Evolutionary conservation across 2,888 invertebrate species (phyloP).

Genomic region (Hecatera dysodea): DNA sequence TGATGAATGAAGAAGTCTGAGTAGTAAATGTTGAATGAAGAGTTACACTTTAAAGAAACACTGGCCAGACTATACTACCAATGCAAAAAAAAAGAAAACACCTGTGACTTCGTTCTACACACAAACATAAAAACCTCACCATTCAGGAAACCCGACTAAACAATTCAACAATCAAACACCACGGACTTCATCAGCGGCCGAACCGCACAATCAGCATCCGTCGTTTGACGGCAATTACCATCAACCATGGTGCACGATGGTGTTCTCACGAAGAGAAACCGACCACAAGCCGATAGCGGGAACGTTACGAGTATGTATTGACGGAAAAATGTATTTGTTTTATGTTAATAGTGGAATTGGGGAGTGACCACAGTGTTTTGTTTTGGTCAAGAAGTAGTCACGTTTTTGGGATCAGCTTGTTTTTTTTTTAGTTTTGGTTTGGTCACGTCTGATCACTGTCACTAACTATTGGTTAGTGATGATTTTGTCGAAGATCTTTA

Average conservation of each 20-base stretch:
- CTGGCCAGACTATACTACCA: too few species aligned
- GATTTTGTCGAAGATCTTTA: too few species aligned
- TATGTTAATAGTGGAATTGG: slow-evolving; percentile 40
- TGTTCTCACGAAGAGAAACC: slow-evolving; percentile 83
- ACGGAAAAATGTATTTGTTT: slow-evolving; percentile 63
- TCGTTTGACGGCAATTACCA: slow-evolving; percentile 83
- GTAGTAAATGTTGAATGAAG: too few species aligned
- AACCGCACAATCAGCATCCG: slow-evolving; percentile 75
- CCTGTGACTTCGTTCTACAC: neutral
- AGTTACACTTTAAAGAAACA: too few species aligned
- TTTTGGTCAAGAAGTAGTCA: slow-evolving; percentile 37
- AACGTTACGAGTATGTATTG: slow-evolving; percentile 64
- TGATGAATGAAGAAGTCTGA: too few species aligned
- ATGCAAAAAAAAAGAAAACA: too few species aligned
- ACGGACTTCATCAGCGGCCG: slow-evolving; percentile 68
- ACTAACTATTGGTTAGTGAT: too few species aligned
- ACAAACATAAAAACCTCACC: neutral
- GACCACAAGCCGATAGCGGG: slow-evolving; percentile 74
- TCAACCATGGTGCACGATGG: slow-evolving; percentile 77
- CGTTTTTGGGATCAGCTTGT: neutral
- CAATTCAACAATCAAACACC: slow-evolving; percentile 53
- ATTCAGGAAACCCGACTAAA: neutral
- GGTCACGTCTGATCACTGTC: too few species aligned
- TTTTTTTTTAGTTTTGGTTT: too few species aligned
- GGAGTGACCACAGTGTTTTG: slow-evolving; percentile 61